Conservation (phyloP, 2,888 invertebrate species). For the Anodontia alba region DNA sequence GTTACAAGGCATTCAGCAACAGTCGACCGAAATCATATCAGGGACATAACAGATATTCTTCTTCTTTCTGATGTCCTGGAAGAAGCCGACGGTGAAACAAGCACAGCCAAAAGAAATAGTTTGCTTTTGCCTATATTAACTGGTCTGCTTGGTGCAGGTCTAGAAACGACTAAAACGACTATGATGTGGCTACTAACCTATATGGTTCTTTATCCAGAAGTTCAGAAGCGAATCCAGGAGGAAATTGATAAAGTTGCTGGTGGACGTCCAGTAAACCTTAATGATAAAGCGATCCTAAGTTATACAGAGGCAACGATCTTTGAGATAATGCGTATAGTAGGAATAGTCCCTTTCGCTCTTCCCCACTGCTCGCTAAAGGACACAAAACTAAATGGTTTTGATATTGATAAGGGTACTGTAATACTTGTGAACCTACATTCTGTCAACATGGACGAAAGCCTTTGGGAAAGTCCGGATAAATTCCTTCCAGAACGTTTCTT, state of each 20-base stretch:
- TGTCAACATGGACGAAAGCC: constrained; percentile 46
- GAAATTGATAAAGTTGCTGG: constrained; percentile 69
- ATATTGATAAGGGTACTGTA: constrained; percentile 35
- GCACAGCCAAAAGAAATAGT: neutral
- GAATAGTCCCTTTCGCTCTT: constrained; percentile 61
- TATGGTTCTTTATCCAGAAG: constrained; percentile 50
- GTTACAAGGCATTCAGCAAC: too few relatives aligned
- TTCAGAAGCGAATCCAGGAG: constrained; percentile 58
- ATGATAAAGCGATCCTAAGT: constrained; percentile 47
- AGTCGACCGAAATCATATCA: too few relatives aligned
- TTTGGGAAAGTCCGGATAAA: constrained; percentile 32
- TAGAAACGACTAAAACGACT: constrained; percentile 59
- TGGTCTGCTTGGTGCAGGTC: constrained; percentile 68
- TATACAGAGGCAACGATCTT: constrained; percentile 63
- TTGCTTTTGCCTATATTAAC: constrained; percentile 36
- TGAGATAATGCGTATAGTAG: constrained; percentile 62
- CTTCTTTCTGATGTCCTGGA: constrained; percentile 39
- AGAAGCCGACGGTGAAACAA: neutral
- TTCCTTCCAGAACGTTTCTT: constrained; percentile 50
- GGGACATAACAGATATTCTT: constrained; percentile 61
- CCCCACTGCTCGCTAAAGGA: constrained; percentile 64
- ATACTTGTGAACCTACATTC: constrained; percentile 40
- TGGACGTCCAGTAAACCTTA: constrained; percentile 33
- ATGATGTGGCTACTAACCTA: constrained; percentile 23
- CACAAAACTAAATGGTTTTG: constrained; percentile 20